Evolutionary conservation across 2,797 vertebrate genomes (phyloP).

Genomic region (Forpus xanthops): DNA sequence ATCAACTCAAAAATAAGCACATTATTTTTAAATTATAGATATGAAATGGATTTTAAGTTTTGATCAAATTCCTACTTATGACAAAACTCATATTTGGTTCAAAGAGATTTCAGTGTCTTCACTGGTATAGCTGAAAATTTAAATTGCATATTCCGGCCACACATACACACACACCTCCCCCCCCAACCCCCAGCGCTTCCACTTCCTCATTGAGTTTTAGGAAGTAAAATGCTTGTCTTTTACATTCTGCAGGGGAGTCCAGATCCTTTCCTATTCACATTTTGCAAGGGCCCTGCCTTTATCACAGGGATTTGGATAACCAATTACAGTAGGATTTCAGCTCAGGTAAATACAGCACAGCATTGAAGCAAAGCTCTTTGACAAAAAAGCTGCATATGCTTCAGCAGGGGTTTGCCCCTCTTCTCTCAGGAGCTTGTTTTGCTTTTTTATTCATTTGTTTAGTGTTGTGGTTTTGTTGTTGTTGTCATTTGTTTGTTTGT

Average conservation of each 20-base stretch:
- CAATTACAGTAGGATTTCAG: neutral
- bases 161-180: neutral
- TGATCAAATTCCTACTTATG: neutral
- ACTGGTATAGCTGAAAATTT: neutral
- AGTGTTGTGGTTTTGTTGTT: rapidly evolving
- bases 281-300: neutral
- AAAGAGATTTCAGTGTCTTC: neutral
- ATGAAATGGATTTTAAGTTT: neutral
- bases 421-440: neutral
- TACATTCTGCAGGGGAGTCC: neutral
- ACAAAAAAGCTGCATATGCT: neutral
- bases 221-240: neutral
- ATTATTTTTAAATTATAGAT: neutral
- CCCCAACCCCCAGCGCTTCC: rapidly evolving
- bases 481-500: neutral
- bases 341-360: neutral
- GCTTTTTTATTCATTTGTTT: neutral
- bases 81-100: neutral
- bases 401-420: neutral
- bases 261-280: neutral
- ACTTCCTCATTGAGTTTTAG: neutral
- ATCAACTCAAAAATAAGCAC: neutral
- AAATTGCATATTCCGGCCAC: neutral
- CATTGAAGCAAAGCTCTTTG: neutral
- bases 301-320: neutral